A percentile compares a stretch with the other conserved stretches of the same genome.
These are phyloP conservation scores for Himalopsyche tibetana DNA, from an alignment of 2,888 invertebrate species.

Conservation along the genomic window DNA sequence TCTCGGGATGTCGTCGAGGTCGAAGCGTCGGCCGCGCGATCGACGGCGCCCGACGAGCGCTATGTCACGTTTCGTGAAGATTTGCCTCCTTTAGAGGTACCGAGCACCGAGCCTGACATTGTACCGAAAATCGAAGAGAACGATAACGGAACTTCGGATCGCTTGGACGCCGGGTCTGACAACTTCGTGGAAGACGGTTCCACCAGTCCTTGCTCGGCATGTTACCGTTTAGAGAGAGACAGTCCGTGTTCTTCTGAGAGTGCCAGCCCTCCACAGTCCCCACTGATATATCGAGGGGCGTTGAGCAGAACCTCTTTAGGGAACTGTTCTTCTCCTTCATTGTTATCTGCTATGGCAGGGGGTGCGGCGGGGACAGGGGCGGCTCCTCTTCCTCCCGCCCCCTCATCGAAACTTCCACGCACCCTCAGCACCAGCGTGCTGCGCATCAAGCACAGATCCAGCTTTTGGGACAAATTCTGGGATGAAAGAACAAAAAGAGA, in stretches of 20 bases:
- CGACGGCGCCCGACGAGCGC: constrained; percentile 39
- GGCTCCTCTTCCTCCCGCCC: constrained; percentile 67
- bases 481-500: constrained; percentile 82
- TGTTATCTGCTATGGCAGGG: constrained; percentile 71
- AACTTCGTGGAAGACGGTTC: constrained; percentile 48
- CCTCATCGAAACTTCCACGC: constrained; percentile 77
- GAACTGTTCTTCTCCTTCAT: constrained; percentile 64
- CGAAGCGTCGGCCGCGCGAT: constrained; percentile 31
- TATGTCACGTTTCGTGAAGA: constrained; percentile 48
- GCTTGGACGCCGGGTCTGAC: constrained; percentile 22
- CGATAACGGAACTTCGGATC: constrained; percentile 24
- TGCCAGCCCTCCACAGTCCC: constrained; percentile 67
- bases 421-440: constrained; percentile 89
- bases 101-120: constrained; percentile 49
- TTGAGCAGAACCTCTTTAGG: constrained; percentile 64
- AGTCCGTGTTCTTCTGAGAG: constrained; percentile 68
- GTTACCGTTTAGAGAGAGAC: constrained; percentile 62
- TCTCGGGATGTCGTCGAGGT: constrained; percentile 70
- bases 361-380: constrained; percentile 67
- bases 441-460: constrained; percentile 85
- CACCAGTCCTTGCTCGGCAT: constrained; percentile 56
- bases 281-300: constrained; percentile 65
- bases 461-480: constrained; percentile 92
- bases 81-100: constrained; percentile 48
- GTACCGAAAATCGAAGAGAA: not conserved